These are phyloP conservation scores for Python bivittatus DNA, from an alignment of 2,113 vertebrate species.

Conservation along the genomic window DNA sequence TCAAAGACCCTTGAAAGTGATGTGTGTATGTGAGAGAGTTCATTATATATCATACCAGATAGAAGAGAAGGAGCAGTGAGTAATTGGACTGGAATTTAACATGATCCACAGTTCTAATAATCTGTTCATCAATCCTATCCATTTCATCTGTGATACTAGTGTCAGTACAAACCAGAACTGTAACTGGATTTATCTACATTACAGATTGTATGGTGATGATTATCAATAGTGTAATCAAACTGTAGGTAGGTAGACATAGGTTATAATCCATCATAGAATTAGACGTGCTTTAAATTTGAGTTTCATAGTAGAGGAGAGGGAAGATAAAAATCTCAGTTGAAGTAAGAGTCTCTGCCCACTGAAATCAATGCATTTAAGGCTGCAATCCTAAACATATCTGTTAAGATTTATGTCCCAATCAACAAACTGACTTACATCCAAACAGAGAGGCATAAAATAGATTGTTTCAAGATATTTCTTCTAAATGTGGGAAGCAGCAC, in stretches of 20 bases:
- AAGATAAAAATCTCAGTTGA: neutral
- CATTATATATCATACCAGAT: neutral
- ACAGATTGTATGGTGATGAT: neutral
- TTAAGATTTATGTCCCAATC: neutral
- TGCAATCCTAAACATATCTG: neutral
- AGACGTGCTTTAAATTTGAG: neutral
- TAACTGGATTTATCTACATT: neutral
- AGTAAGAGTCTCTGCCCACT: neutral
- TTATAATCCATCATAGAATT: neutral
- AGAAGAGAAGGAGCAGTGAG: neutral
- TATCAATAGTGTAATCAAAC: neutral
- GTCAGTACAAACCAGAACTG: neutral
- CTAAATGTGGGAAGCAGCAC: neutral
- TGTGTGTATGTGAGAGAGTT: neutral
- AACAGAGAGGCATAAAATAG: neutral
- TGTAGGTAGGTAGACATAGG: neutral
- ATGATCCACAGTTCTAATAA: neutral
- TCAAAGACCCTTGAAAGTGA: neutral
- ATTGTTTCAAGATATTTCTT: neutral
- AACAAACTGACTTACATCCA: neutral
- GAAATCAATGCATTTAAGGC: neutral
- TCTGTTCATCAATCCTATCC: neutral
- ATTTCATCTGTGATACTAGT: neutral
- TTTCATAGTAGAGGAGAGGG: neutral
- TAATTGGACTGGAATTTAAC: neutral